Conservation (phyloP, 2,888 invertebrate species). For the Crocallis elinguaria region DNA sequence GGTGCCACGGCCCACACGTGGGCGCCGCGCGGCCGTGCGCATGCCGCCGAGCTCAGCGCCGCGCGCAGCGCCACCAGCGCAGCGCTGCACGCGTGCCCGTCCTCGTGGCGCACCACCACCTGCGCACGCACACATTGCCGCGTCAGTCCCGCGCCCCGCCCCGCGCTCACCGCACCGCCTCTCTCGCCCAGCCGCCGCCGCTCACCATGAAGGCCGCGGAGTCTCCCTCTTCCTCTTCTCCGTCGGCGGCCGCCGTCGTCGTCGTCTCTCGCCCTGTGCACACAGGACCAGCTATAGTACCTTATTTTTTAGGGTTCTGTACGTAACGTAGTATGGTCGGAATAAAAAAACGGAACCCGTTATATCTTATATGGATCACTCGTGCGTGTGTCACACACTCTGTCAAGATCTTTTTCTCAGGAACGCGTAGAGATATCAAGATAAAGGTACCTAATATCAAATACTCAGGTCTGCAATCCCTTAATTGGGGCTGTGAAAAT, state of each 20-base stretch:
- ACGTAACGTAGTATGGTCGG: too few relatives aligned
- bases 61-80: slow-evolving; percentile 41
- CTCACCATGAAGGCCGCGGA: slow-evolving; percentile 61
- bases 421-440: too few relatives aligned
- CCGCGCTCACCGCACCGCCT: slow-evolving; percentile 47
- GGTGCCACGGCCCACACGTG: slow-evolving; percentile 33
- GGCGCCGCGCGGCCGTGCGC: slow-evolving; percentile 31
- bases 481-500: too few relatives aligned
- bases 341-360: too few relatives aligned
- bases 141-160: slow-evolving; percentile 53
- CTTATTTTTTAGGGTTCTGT: too few relatives aligned
- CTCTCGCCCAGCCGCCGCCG: slow-evolving; percentile 50
- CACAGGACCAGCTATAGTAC: too few relatives aligned
- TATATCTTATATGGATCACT: too few relatives aligned
- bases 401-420: too few relatives aligned
- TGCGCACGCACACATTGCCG: slow-evolving; percentile 50
- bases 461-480: too few relatives aligned
- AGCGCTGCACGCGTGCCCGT: slow-evolving; percentile 18
- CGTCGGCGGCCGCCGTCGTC: slow-evolving; percentile 31
- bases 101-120: slow-evolving; percentile 23
- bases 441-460: too few relatives aligned
- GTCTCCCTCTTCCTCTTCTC: slow-evolving; percentile 53
- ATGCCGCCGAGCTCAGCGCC: slow-evolving; percentile 47
- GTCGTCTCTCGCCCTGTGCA: not conserved
- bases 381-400: too few relatives aligned